Base-by-base conservation (phyloP, 2,113 vertebrate genomes). In the Neoarius graeffei region DNA sequence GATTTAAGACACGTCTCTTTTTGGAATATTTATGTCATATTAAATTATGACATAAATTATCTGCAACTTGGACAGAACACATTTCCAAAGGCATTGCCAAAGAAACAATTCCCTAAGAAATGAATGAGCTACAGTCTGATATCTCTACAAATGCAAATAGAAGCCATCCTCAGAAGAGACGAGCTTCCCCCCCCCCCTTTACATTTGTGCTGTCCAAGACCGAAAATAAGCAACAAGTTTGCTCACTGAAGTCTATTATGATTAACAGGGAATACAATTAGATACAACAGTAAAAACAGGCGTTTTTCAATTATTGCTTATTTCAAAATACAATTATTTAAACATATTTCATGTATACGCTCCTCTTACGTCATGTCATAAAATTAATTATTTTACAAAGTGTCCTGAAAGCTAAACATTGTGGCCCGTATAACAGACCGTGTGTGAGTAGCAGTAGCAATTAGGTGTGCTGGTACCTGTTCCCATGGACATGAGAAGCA, bases 401-500 rank as follows among this genome's bases (percentile, higher is more conserved):
- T 11, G 69, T 42, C 69, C 30, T 42, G 9, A 76, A 77, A 79
- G 4, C 50, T 56, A 13, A 54, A n/a, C 23, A 56, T 50, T 5
- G 20, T 76, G 48, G 3, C 42, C 25, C 0, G 27, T 69, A 76
- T 14, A 27, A 79, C 7, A 79, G 25, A 5, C 14, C 27, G 71
- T 9, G 73, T 62, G 20, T 79, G 74, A 35, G 14, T 67, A 67
- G 25, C 52, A 71, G 13, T 20, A 66, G 4, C 52, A 15, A 30
- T 50, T 27, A 59, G 14, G 8, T 83, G 30, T 59, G 42, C 17
- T 79, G 91, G 90, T 97, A 99, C 98, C 98, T 97, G 97, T 99
- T 99, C 81, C 98, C 98, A 14, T 99, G 98, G 93, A 99, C 96
- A 11, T 99, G 98, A 86, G 98, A 99, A 89, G 97, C 98, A 73